phyloP scores from a whole-genome alignment of 2,113 vertebrate species.

The Catharus fuscescens region DNA sequence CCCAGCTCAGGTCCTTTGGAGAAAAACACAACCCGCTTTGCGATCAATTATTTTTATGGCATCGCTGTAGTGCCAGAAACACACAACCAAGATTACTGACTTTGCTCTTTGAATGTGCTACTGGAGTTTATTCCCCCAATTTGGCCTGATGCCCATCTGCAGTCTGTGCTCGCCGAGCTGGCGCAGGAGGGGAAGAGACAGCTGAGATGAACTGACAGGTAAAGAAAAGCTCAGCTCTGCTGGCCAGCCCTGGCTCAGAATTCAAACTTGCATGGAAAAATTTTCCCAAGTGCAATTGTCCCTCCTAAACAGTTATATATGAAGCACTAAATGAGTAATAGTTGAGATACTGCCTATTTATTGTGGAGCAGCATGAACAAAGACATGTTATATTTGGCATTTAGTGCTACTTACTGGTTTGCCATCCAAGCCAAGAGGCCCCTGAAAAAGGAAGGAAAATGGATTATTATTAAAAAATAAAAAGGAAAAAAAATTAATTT shows the following conservation, averaged over 20 bases:
- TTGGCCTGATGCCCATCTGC: not conserved
- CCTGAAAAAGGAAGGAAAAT: slow-evolving; percentile 74
- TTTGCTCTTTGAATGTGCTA: not conserved
- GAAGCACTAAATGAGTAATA: not conserved
- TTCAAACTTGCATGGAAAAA: not conserved
- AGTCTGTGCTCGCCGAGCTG: rapidly evolving
- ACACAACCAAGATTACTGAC: not conserved
- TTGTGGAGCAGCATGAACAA: not conserved
- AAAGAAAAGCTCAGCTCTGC: not conserved
- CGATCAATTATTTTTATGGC: not conserved
- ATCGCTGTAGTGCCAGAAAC: not conserved
- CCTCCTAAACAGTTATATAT: not conserved
- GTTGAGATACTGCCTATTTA: not conserved
- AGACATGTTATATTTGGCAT: not conserved
- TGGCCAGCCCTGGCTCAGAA: not conserved
- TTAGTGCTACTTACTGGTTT: slow-evolving; percentile 88
- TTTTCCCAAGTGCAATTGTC: not conserved
- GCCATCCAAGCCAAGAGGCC: slow-evolving; percentile 93
- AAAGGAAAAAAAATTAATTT: not conserved
- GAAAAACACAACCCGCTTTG: not conserved
- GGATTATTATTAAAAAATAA: not conserved
- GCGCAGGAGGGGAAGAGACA: not conserved
- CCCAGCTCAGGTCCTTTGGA: not conserved
- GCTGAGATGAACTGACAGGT: not conserved
- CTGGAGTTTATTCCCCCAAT: not conserved